These are phyloP conservation scores for Ambastaia sidthimunki DNA, from an alignment of 2,797 vertebrate species.

Conservation along the genomic window DNA sequence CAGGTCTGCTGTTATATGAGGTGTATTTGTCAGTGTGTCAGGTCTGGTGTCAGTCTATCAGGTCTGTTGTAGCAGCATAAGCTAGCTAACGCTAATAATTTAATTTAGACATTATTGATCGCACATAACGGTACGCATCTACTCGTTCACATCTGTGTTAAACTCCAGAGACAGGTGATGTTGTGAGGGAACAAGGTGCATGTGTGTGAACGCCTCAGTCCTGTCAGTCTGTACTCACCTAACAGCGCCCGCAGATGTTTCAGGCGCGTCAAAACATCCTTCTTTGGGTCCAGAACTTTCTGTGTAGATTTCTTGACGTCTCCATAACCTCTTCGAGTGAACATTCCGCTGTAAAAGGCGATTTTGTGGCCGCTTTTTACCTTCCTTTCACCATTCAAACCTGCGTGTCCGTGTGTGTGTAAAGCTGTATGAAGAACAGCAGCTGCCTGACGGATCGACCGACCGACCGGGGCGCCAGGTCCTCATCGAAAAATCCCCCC, in stretches of 20 bases:
- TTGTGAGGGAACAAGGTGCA: not conserved
- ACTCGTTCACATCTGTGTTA: not conserved
- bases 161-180: not conserved
- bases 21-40: not conserved
- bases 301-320: conserved; percentile 99
- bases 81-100: conserved; percentile 48
- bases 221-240: conserved; percentile 81
- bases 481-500: not conserved
- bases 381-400: conserved; percentile 76
- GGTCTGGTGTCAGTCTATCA: not conserved
- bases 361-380: conserved; percentile 73
- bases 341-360: conserved; percentile 86
- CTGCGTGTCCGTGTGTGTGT: conserved; percentile 70
- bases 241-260: conserved; percentile 94
- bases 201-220: not conserved
- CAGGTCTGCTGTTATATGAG: not conserved
- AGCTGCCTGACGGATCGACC: conserved; percentile 31
- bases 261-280: conserved; percentile 93
- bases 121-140: not conserved
- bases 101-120: conserved; percentile 28
- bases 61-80: conserved; percentile 33
- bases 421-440: conserved; percentile 61
- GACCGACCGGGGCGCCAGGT: conserved; percentile 43
- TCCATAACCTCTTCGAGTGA: conserved; percentile 94
- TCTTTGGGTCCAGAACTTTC: conserved; percentile 99